phyloP scores from a whole-genome alignment of 2,888 invertebrate species.

The Acleris cristana region DNA sequence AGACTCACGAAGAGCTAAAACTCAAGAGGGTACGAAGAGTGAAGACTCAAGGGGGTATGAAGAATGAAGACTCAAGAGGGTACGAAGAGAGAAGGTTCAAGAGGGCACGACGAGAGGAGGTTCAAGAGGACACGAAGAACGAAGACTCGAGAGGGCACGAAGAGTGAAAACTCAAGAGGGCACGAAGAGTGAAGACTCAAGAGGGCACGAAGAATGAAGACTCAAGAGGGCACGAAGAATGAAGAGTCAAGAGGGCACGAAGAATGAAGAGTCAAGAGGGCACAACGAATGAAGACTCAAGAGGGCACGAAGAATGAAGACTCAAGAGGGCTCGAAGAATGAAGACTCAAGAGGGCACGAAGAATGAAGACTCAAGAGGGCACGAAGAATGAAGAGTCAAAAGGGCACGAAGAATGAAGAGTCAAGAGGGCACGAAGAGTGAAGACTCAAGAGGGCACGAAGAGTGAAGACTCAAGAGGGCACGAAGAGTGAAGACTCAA shows the following conservation, averaged over 20 bases:
- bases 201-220: background rate
- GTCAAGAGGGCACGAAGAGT: conserved; percentile 2
- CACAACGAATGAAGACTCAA: background rate
- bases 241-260: conserved; percentile 6
- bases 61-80: conserved; percentile 9
- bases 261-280: conserved; percentile 2
- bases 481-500: conserved; percentile 2
- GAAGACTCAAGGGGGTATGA: conserved; percentile 10
- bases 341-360: conserved; percentile 10
- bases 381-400: background rate
- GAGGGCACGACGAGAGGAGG: conserved; percentile 4
- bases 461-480: conserved; percentile 4
- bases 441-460: conserved; percentile 9
- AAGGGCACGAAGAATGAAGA: background rate
- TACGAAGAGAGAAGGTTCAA: conserved; percentile 6
- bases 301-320: background rate
- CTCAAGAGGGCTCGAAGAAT: background rate
- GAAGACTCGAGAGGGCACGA: conserved; percentile 28
- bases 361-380: conserved; percentile 3
- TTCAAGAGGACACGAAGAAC: conserved; percentile 28
- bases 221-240: background rate
- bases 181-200: conserved; percentile 4
- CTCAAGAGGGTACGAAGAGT: conserved; percentile 7
- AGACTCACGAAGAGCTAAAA: conserved; percentile 22
- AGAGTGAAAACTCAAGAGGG: conserved; percentile 1